A percentile compares a stretch with the other conserved stretches of the same genome.
phyloP scores from a whole-genome alignment of 2,797 vertebrate species.

The Acanthiza pusilla region DNA sequence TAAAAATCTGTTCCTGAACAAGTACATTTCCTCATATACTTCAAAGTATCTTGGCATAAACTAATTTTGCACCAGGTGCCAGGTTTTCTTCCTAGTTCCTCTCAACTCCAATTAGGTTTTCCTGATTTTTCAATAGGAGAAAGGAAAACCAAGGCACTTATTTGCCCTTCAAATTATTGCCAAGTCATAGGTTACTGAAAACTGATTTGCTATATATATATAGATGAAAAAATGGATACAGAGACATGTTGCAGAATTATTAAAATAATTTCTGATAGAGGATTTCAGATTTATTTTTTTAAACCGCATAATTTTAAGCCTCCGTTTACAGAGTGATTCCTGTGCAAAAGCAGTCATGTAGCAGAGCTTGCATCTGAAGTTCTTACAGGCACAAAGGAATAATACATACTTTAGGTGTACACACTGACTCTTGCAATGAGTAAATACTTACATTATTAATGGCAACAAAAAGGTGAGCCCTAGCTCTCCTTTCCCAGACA shows the following conservation, averaged over 20 bases:
- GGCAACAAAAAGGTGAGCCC: slow-evolving; percentile 36
- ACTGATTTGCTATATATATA: background rate
- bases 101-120: background rate
- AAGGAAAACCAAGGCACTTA: background rate
- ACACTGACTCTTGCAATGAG: background rate
- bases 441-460: slow-evolving; percentile 38
- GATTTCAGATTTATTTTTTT: background rate
- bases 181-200: background rate
- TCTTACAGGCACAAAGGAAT: background rate
- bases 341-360: background rate
- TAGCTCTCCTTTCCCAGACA: slow-evolving; percentile 27
- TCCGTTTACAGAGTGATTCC: background rate
- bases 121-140: background rate
- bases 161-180: background rate
- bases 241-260: background rate
- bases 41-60: background rate
- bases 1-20: background rate
- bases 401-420: slow-evolving; percentile 28
- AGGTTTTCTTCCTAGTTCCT: background rate
- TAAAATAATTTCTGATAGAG: background rate
- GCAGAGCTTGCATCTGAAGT: background rate
- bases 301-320: background rate
- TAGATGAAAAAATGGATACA: background rate
- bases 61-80: background rate
- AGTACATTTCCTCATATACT: background rate